Percentiles rank a stretch among this genome's conserved stretches.
These are phyloP conservation scores for Psammodynastes pulverulentus DNA, from an alignment of 2,113 vertebrate species.

Conservation along the genomic window DNA sequence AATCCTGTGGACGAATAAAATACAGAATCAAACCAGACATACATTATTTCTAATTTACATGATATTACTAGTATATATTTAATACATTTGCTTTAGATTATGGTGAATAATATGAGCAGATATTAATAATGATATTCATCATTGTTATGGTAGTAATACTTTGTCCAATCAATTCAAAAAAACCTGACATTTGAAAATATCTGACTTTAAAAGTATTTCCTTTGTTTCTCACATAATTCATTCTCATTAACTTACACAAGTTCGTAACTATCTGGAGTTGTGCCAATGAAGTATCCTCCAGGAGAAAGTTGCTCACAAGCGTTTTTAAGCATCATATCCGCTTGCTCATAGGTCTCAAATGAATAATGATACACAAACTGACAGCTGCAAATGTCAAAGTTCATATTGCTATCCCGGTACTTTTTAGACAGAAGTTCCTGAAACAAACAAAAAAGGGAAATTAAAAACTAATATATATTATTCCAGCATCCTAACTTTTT, in stretches of 20 bases:
- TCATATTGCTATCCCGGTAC: conserved; percentile 71
- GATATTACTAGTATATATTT: not conserved
- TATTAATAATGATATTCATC: not conserved
- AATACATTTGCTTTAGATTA: not conserved
- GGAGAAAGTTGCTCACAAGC: conserved; percentile 88
- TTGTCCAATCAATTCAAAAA: conserved; percentile 13
- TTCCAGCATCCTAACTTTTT: not conserved
- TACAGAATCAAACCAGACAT: not conserved
- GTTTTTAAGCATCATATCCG: conserved; percentile 92
- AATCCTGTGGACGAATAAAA: not conserved
- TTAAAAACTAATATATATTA: not conserved
- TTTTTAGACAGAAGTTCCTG: conserved; percentile 84
- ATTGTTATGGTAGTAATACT: not conserved
- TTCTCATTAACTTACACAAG: conserved; percentile 80
- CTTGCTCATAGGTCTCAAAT: conserved; percentile 89
- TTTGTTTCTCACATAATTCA: not conserved
- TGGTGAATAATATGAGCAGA: not conserved
- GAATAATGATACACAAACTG: conserved; percentile 98
- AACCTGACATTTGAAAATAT: not conserved
- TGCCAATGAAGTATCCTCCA: conserved; percentile 97
- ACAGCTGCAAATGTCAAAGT: conserved; percentile 94
- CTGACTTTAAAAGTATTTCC: not conserved
- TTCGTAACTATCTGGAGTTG: conserved; percentile 93
- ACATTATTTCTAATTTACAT: not conserved
- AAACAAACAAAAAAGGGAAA: conserved; percentile 44